phyloP scores from a whole-genome alignment of 2,888 invertebrate species.

The Perithous albicinctus region DNA sequence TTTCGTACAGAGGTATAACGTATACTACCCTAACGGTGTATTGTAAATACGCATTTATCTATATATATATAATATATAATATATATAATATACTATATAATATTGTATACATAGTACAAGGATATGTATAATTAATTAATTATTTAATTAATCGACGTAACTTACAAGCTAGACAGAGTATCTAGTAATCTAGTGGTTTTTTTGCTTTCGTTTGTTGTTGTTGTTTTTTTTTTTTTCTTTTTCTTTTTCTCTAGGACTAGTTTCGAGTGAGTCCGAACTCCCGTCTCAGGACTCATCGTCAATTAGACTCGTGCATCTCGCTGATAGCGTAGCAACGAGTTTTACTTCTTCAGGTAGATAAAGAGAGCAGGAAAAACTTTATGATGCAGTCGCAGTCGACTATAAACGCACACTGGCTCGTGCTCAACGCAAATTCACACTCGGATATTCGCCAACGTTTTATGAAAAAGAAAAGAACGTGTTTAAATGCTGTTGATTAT shows the following conservation, averaged over 20 bases:
- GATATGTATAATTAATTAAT: conserved; percentile 46
- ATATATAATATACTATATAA: conserved; percentile 41
- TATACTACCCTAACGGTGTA: conserved; percentile 46
- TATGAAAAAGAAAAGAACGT: neutral
- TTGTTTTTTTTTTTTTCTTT: conserved; percentile 22
- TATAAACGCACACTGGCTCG: conserved; percentile 17
- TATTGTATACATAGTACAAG: conserved; percentile 57
- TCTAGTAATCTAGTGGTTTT: conserved; percentile 55
- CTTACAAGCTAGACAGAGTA: conserved; percentile 56
- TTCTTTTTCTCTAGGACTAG: conserved; percentile 69
- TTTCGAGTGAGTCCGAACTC: conserved; percentile 63
- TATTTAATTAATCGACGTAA: conserved; percentile 35
- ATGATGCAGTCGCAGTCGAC: neutral
- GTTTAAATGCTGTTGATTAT: neutral
- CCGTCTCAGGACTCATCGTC: conserved; percentile 45
- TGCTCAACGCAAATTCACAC: conserved; percentile 15
- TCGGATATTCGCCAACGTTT: neutral
- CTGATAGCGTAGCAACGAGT: conserved; percentile 32
- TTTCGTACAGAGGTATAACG: conserved; percentile 63
- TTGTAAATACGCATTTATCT: conserved; percentile 48
- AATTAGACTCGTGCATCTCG: conserved; percentile 40
- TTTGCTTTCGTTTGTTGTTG: conserved; percentile 35
- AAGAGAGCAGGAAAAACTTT: conserved; percentile 18
- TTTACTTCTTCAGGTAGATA: conserved; percentile 51
- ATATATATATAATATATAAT: conserved; percentile 45